Conservation (phyloP, 2,797 vertebrate genomes). For the Tragelaphus eurycerus region DNA sequence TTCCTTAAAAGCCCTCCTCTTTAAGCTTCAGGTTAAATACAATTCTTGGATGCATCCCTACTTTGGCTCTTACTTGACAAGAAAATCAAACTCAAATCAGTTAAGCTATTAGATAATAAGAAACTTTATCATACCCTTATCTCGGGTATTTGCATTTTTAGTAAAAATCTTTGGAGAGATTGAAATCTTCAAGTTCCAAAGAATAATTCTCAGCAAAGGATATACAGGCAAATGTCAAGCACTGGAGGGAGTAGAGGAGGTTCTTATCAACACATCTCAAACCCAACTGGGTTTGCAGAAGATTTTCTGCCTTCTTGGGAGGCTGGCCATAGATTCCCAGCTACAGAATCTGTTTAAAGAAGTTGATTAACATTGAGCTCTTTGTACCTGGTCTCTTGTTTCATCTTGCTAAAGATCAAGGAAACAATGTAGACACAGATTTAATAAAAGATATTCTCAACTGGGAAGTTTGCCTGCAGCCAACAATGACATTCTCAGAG, state of each 20-base stretch:
- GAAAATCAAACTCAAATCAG: neutral
- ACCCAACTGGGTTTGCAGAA: neutral
- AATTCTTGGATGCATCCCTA: neutral
- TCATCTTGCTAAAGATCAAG: conserved; percentile 32
- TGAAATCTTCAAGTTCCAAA: neutral
- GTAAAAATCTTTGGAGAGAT: neutral
- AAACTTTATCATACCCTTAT: neutral
- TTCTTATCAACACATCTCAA: neutral
- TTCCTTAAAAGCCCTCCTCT: neutral
- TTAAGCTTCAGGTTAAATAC: neutral
- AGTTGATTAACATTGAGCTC: conserved; percentile 27
- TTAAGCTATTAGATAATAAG: conserved; percentile 26
- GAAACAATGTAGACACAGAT: neutral
- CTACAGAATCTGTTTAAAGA: neutral
- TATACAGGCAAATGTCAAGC: neutral
- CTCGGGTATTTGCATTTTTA: conserved; percentile 23
- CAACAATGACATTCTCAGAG: conserved; percentile 31
- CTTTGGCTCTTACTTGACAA: neutral
- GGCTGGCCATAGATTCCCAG: neutral
- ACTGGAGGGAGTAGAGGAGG: neutral
- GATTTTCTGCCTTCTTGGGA: neutral
- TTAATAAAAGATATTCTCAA: conserved; percentile 54
- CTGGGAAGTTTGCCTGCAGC: conserved; percentile 36
- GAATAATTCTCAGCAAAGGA: neutral
- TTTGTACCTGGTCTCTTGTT: neutral